Percentiles rank a stretch among this genome's conserved stretches.
Conservation (phyloP, 1,140 invertebrate genomes). For the Drosophila melanica region DNA sequence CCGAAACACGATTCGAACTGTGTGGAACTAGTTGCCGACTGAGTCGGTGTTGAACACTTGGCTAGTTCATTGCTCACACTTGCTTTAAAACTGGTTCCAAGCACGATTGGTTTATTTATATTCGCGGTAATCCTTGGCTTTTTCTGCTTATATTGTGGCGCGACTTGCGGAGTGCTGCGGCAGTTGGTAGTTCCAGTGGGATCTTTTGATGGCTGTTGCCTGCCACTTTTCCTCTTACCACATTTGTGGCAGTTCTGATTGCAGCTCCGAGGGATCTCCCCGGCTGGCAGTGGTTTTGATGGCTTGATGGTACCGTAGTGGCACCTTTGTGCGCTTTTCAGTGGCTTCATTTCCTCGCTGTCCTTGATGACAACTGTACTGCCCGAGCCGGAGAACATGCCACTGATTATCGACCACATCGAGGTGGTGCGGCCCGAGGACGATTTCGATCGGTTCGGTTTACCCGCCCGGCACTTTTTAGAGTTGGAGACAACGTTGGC, state of each 20-base stretch:
- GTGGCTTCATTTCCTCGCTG: slow-evolving; percentile 5
- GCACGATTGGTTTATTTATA: background rate
- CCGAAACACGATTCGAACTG: slow-evolving; percentile 16
- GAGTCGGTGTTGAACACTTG: background rate
- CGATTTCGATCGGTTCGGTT: background rate
- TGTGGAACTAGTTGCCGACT: background rate
- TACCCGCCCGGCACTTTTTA: background rate
- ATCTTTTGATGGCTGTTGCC: background rate
- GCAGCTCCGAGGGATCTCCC: background rate
- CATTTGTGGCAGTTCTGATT: slow-evolving; percentile 19
- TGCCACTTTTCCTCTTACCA: background rate
- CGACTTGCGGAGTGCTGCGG: background rate
- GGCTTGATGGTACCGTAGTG: slow-evolving; percentile 6
- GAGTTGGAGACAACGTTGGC: background rate
- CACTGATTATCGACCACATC: slow-evolving; percentile 24
- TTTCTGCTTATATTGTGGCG: no score
- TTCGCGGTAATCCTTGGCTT: no score
- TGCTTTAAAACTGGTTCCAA: no score
- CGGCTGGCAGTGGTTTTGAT: no score
- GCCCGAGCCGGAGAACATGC: slow-evolving; percentile 6
- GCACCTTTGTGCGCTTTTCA: background rate
- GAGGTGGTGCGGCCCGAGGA: background rate
- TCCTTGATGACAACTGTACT: no score
- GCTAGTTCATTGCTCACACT: background rate
- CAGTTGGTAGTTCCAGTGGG: background rate